phyloP scores from a whole-genome alignment of 2,113 vertebrate species.

The Oxyruncus cristatus region DNA sequence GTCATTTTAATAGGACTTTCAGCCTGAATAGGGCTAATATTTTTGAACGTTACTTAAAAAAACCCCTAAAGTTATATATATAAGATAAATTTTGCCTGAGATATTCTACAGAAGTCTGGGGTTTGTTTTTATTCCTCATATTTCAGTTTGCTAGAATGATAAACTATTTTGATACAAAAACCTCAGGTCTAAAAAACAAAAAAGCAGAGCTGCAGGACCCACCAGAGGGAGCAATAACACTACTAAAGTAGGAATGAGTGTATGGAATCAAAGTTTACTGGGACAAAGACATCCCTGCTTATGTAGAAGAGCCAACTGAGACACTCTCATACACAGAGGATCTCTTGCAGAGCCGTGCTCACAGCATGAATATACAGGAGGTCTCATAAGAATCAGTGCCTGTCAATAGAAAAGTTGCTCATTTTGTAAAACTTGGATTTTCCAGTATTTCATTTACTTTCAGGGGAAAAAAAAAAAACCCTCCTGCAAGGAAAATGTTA shows the following conservation, averaged over 20 bases:
- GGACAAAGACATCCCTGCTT: neutral
- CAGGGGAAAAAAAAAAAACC: neutral
- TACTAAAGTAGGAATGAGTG: neutral
- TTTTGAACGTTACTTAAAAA: neutral
- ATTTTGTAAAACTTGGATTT: neutral
- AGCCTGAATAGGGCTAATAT: neutral
- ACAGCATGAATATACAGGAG: neutral
- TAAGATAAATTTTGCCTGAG: neutral
- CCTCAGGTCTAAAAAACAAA: neutral
- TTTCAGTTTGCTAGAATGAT: neutral
- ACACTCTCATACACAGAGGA: neutral
- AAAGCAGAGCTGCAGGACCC: neutral
- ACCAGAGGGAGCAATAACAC: slow-evolving; percentile 43
- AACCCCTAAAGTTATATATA: too few relatives aligned
- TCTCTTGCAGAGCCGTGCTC: neutral
- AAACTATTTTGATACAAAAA: neutral
- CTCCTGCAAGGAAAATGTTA: neutral
- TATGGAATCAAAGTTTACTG: neutral
- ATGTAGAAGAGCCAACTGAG: neutral
- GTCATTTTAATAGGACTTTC: neutral
- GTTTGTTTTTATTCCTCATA: neutral
- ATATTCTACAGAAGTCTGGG: neutral
- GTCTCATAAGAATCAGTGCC: neutral
- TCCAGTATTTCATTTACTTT: neutral
- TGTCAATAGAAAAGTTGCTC: rapidly evolving